These are phyloP conservation scores for Apotomis betuletana DNA, from an alignment of 2,888 invertebrate genomes.

Conservation along the genomic window DNA sequence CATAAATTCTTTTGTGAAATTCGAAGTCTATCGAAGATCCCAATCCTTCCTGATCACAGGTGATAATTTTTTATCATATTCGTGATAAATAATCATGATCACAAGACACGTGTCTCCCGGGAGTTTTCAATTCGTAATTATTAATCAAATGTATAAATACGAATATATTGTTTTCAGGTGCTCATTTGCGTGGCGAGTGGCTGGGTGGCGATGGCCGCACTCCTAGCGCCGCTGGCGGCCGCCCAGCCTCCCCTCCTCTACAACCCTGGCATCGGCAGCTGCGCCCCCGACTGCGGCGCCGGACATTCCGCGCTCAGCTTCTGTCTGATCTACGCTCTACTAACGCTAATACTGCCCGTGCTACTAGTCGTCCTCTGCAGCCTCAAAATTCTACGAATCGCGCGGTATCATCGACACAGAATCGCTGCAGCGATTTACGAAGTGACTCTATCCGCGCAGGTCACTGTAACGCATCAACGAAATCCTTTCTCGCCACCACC, in stretches of 20 bases:
- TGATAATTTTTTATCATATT: too few species aligned
- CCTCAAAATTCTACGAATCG: constrained; percentile 87
- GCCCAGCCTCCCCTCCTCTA: constrained; percentile 77
- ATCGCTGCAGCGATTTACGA: constrained; percentile 94
- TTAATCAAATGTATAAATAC: background rate
- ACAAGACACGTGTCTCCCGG: too few species aligned
- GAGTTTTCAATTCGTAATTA: background rate
- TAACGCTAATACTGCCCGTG: constrained; percentile 87
- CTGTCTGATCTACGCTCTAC: constrained; percentile 85
- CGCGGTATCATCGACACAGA: constrained; percentile 90
- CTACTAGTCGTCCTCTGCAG: constrained; percentile 88
- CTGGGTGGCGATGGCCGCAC: constrained; percentile 86
- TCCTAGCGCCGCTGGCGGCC: constrained; percentile 86
- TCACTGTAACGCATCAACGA: constrained; percentile 91
- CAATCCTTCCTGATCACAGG: too few species aligned
- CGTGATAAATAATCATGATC: too few species aligned
- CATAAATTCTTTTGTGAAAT: too few species aligned
- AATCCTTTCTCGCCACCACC: constrained; percentile 90
- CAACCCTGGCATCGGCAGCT: constrained; percentile 83
- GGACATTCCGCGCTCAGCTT: constrained; percentile 85
- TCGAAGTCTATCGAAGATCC: too few species aligned
- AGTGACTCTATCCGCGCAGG: constrained; percentile 92
- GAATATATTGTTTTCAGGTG: constrained; percentile 72
- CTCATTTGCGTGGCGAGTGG: constrained; percentile 86
- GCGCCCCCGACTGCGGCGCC: constrained; percentile 87